These are phyloP conservation scores for Ophthalmolycus amberensis DNA, from an alignment of 2,113 vertebrate genomes.

Conservation along the genomic window DNA sequence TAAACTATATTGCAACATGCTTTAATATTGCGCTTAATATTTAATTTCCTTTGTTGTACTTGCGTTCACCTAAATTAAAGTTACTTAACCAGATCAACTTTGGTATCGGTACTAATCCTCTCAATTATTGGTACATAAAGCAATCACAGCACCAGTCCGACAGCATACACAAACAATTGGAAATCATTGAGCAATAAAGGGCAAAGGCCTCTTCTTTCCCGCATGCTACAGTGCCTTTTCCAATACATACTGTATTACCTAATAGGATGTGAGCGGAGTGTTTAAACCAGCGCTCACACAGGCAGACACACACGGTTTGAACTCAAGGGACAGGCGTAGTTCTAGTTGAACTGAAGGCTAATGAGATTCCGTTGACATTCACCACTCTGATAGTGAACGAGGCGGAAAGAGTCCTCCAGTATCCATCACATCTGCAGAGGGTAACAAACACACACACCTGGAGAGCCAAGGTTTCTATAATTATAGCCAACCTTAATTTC, in stretches of 20 bases:
- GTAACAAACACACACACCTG: conserved; percentile 56
- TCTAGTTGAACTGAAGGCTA: conserved; percentile 75
- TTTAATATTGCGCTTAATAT: background rate
- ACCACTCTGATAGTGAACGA: conserved; percentile 25
- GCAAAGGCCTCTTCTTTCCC: conserved; percentile 15
- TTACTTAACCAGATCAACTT: background rate
- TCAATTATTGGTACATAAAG: conserved; percentile 31
- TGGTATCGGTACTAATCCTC: background rate
- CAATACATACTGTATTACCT: conserved; percentile 21
- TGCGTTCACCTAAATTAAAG: background rate
- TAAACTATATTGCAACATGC: background rate
- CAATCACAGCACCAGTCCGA: background rate
- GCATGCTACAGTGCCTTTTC: conserved; percentile 29
- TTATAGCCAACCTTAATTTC: conserved; percentile 54
- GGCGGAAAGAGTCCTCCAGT: conserved; percentile 24
- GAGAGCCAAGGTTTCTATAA: conserved; percentile 42
- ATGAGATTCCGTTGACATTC: conserved; percentile 72
- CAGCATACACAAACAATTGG: conserved; percentile 17
- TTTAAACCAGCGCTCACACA: conserved; percentile 11
- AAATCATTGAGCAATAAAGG: conserved; percentile 47
- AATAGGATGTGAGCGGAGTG: conserved; percentile 41
- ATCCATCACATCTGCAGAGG: conserved; percentile 63
- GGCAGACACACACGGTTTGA: conserved; percentile 32
- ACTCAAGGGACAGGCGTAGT: conserved; percentile 57
- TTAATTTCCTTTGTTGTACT: background rate